A percentile compares a stretch with the other conserved stretches of the same genome.
phyloP scores from a whole-genome alignment of 2,888 invertebrate species.

The Nomada fabriciana region DNA sequence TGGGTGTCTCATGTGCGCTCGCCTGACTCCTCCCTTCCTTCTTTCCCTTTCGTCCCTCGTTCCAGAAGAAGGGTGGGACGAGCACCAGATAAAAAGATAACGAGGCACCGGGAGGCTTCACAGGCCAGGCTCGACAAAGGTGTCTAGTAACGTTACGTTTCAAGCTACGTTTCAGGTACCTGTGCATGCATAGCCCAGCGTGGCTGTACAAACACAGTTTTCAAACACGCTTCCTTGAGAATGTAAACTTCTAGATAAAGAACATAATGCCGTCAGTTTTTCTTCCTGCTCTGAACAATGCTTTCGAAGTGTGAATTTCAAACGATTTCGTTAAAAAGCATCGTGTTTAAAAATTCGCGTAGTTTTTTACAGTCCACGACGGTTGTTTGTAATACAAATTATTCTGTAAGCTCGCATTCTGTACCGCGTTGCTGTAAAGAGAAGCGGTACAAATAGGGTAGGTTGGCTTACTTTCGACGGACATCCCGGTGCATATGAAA shows the following conservation, averaged over 20 bases:
- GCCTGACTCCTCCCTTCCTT: conserved; percentile 57
- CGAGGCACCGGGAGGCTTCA: conserved; percentile 75
- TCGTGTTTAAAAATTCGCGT: background rate
- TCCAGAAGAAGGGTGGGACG: conserved; percentile 57
- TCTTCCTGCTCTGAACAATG: conserved; percentile 18
- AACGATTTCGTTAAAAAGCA: conserved; percentile 31
- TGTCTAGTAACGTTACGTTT: conserved; percentile 64
- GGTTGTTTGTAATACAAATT: background rate
- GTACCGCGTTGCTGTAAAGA: background rate
- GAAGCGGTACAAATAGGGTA: too few relatives aligned
- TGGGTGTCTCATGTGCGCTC: conserved; percentile 78
- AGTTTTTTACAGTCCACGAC: background rate
- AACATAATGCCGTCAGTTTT: conserved; percentile 44
- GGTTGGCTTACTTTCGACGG: background rate
- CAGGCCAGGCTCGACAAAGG: conserved; percentile 73
- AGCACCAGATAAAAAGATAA: conserved; percentile 77
- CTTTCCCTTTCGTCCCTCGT: conserved; percentile 55
- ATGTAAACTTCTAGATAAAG: conserved; percentile 55
- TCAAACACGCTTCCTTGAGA: conserved; percentile 51
- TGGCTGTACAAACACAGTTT: conserved; percentile 54
- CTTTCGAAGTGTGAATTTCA: conserved; percentile 34
- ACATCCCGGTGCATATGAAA: background rate
- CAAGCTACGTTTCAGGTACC: conserved; percentile 57
- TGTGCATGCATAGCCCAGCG: conserved; percentile 49
- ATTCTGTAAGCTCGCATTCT: background rate